Evolutionary conservation across 2,888 invertebrate genomes (phyloP).

Genomic region (Stenurella melanura): DNA sequence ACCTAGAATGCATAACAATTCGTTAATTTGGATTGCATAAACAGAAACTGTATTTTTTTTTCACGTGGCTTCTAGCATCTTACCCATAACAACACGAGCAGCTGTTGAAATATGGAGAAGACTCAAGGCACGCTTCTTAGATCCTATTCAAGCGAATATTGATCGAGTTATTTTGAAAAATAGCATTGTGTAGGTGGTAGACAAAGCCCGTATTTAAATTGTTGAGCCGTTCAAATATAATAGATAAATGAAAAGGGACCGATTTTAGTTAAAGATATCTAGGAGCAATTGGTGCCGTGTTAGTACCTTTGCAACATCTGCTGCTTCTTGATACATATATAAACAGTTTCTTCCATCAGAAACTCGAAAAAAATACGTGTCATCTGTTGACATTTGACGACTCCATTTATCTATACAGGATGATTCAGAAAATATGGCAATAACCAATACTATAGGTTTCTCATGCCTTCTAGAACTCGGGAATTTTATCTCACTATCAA

Average conservation of each 20-base stretch:
- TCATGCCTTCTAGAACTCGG: too few relatives aligned
- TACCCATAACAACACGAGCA: constrained; percentile 23
- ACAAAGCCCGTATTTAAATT: constrained; percentile 25
- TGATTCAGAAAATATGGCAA: too few relatives aligned
- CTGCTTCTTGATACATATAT: constrained; percentile 12
- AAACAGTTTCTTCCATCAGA: neutral
- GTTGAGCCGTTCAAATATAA: constrained; percentile 23
- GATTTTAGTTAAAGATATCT: constrained; percentile 45
- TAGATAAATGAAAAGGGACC: constrained; percentile 44
- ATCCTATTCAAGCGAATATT: constrained; percentile 45
- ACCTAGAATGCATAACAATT: too few relatives aligned
- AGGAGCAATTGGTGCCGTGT: constrained; percentile 39
- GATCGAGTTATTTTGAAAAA: constrained; percentile 46
- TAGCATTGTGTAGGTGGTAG: constrained; percentile 35
- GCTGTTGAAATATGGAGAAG: constrained; percentile 43
- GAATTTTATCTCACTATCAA: too few relatives aligned
- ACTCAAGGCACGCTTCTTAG: constrained; percentile 49
- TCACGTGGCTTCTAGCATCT: neutral
- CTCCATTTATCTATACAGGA: too few relatives aligned
- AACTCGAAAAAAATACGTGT: neutral
- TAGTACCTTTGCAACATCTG: constrained; percentile 11
- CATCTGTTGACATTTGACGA: neutral
- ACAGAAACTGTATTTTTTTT: constrained; percentile 35
- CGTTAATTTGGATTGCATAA: too few relatives aligned
- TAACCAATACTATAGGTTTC: too few relatives aligned